Base-by-base conservation (phyloP, 2,888 invertebrate genomes). In the Tridacna gigas region DNA sequence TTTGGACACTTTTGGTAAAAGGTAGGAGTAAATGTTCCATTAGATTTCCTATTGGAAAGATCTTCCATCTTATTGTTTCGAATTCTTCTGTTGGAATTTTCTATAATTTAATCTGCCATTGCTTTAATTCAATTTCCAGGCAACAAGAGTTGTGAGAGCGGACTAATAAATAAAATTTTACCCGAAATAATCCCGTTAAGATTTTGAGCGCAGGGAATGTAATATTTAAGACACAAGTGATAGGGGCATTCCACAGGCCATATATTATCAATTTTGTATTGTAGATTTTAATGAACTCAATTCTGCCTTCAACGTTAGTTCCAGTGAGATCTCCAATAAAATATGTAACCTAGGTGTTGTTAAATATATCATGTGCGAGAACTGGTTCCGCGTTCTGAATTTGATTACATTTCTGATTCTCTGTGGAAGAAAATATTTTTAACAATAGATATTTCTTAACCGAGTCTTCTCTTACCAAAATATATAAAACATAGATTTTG, bases 91-190 rank as follows among this genome's bases (percentile, higher is more conserved):
- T 71, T 26, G 71, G 71, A 51, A 71, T 71, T 67, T 71, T 71
- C 71, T 51, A 47, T 71, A 71, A 71, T 71, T 71, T 51, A 71
- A 71, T 71, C 71, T 71, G 22, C 56, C 48, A 45, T 51, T 71
- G 71, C 45, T 71, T 71, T 71, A 71, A 71, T 71, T 71, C 71
- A 71, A 71, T 71, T 71, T 51, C 71, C 20, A 22, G 71, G 71
- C 47, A 47, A 20, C 26, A 26, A 71, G 71, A 71, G 47, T 71
- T 71, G 71, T n/a, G 22, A 22, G 71, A 71, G 51, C 71, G 51
- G 48, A 71, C n/a, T 25, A 71, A 71, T 71, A 71, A 71, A 71
- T 71, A 71, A 71, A 71, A 71, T 71, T 71, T 71, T 51, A 71
- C 71, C 48, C 51, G 51, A 51, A 48, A 71, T 71, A 71, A 71